Base-by-base conservation (phyloP, 2,113 vertebrate genomes). In the Butastur rufipennis region DNA sequence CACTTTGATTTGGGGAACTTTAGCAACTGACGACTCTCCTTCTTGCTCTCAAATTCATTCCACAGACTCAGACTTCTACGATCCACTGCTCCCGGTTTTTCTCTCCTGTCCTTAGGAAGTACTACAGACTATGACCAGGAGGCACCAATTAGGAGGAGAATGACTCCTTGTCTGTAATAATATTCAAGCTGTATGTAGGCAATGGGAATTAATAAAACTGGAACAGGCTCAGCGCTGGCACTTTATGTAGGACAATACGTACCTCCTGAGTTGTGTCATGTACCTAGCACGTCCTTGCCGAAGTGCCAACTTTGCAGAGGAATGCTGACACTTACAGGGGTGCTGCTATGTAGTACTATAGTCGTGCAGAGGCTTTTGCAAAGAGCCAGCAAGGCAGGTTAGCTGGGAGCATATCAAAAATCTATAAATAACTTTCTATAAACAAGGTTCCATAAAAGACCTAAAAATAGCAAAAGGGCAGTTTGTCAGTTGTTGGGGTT, bases 341-440 rank as follows among this genome's bases (percentile, higher is more conserved):
- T 80, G 88, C 81, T 31, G 77, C 81, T 65, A 32, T 68, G 86
- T 84, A 55, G 86, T 81, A 55, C 87, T 86, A 12, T 12, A 67
- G 83, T 29, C 53, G 27, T 40, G 84, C 63, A 81, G 80, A 81
- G 73, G 61, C 61, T 92, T 72, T 86, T 95, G 84, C 77, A 94
- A 88, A 96, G 27, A 92, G 74, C 38, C 73, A 90, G 70, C 29
- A 59, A 72, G 77, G 72, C 80, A 93, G 81, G 86, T 91, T 91
- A 81, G 77, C 89, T 81, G 68, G 80, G 83, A 95, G 67, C 75
- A 25, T 55, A 90, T 48, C 3, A 61, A 91, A 93, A 65, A 62
- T 16, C 93, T 88, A 93, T 83, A 94, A 96, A 94, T 92, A 96
- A 65, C 27, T 14, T 92, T 74, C 58, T 93, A 90, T 88, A 96